Base-by-base conservation (phyloP, 2,888 invertebrate genomes). In the Salticus scenicus region DNA sequence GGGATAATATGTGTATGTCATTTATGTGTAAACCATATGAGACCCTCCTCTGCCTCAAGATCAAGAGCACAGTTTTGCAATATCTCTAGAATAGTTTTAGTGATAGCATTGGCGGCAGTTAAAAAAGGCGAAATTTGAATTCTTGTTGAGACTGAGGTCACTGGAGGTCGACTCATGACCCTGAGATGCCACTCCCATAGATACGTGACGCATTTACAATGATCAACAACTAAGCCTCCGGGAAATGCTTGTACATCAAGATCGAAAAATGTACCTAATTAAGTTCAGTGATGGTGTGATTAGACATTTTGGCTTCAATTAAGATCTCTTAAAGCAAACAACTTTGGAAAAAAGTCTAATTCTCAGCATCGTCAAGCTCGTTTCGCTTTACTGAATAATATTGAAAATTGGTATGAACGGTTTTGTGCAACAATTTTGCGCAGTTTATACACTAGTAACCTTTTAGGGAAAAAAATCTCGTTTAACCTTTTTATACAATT, bases 241-340 rank as follows among this genome's bases (percentile, higher is more conserved):
- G 66, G 66, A 72, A 77, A 77, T 66, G 76, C 72, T 77, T 83
- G 67, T 27, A 51, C 82, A 70, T 75, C 75, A 70, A 71, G 69
- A 75, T 37, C 71, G 64, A 64, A 71, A 64, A 70, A 77, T 76
- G 67, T 57, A 83, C 77, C 77, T 83, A 83, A 83, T 83, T 83
- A 77, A 77, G 83, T 77, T 83, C 76, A 71, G 77, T 51, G 77
- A 72, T 63, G 77, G 77, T 83, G 75, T 82, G 76, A 83, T 72
- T 72, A 83, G 83, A 77, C 72, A 83, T 77, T 83, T n/a, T 82
- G 70, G 76, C 83, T 83, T 77, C 76, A 83, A 83, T 83, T 83
- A 83, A 83, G 83, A 83, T 83, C 83, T 83, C 72, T 77, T 83
- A 77, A 83, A 77, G 76, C 64, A 63, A 47, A 83, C 66, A 33